These are phyloP conservation scores for Drosophila rhopaloa DNA, from an alignment of 1,140 invertebrate genomes.

Conservation along the genomic window DNA sequence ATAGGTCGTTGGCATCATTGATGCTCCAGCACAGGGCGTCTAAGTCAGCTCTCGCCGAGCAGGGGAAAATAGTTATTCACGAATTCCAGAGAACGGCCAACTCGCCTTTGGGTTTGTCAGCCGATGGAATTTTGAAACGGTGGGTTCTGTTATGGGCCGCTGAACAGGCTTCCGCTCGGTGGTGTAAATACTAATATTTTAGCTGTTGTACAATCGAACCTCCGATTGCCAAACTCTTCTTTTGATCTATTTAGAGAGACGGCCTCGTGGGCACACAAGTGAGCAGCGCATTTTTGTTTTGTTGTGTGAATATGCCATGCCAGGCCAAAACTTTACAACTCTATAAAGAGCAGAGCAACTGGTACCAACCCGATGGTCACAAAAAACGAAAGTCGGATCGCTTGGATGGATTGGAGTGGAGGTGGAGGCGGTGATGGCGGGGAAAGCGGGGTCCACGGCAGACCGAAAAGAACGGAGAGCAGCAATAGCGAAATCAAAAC, in stretches of 20 bases:
- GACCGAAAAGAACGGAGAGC: slow-evolving; percentile 3
- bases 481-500: slow-evolving; percentile 8
- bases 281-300: not conserved
- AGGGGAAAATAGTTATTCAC: slow-evolving; percentile 24
- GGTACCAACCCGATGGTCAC: slow-evolving; percentile 9
- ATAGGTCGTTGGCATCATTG: slow-evolving; percentile 26
- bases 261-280: slow-evolving; percentile 3
- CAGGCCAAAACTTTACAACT: slow-evolving; percentile 26
- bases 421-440: not conserved
- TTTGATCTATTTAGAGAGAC: slow-evolving; percentile 64
- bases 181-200: not conserved
- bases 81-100: slow-evolving; percentile 41
- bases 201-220: slow-evolving; percentile 26
- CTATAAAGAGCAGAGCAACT: slow-evolving; percentile 19
- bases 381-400: slow-evolving; percentile 35
- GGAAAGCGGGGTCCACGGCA: not conserved
- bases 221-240: slow-evolving; percentile 58
- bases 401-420: not conserved
- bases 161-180: slow-evolving; percentile 27
- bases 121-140: slow-evolving; percentile 17
- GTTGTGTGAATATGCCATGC: too few species aligned
- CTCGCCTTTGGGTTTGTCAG: slow-evolving; percentile 15
- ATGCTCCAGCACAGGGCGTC: not conserved
- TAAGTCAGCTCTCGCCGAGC: not conserved
- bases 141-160: slow-evolving; percentile 37